Base-by-base conservation (phyloP, 2,797 vertebrate species). In the Falco naumanni region DNA sequence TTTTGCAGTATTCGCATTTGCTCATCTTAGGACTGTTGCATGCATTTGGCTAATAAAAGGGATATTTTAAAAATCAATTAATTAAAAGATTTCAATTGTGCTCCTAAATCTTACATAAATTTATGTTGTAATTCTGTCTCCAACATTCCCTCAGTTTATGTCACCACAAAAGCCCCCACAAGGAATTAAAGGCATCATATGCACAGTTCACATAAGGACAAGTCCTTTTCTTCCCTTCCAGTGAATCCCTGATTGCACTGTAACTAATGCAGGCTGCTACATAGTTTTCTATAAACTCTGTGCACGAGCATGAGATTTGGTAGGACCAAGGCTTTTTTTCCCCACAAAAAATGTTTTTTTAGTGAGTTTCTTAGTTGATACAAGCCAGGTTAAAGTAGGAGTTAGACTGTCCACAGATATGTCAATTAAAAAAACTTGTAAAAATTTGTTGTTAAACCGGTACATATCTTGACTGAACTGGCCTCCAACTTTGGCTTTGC, bases 201-300 rank as follows among this genome's bases (percentile, higher is more conserved):
- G 57, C 29, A 50, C 64, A 83, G 96, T 94, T 97, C 92, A 94
- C 13, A 5, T 48, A 57, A 96, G 97, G 95, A 95, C 95, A 92
- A 94, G 68, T 77, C 59, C 79, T 92, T 85, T 92, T 75, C 78
- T 89, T 65, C 66, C 60, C 89, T 96, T 64, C 56, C 72, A 72
- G 72, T 24, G 78, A 92, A 92, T 86, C 87, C 78, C 71, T 87
- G 91, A 78, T 90, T 89, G 84, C 91, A 71, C 72, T 88, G 82
- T 89, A 94, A 89, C 61, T 72, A 78, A 93, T 79, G 70, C 80
- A 93, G 80, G 43, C 72, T 69, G 78, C 64, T 91, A 59, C 88
- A 94, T 82, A 94, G 72, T 75, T 97, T 96, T 84, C 82, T 87
- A 79, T 95, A 90, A 84, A 86, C 69, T 94, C 53, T 2, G 0